phyloP scores from a whole-genome alignment of 2,888 invertebrate species.

The Ormyrus rosae region DNA sequence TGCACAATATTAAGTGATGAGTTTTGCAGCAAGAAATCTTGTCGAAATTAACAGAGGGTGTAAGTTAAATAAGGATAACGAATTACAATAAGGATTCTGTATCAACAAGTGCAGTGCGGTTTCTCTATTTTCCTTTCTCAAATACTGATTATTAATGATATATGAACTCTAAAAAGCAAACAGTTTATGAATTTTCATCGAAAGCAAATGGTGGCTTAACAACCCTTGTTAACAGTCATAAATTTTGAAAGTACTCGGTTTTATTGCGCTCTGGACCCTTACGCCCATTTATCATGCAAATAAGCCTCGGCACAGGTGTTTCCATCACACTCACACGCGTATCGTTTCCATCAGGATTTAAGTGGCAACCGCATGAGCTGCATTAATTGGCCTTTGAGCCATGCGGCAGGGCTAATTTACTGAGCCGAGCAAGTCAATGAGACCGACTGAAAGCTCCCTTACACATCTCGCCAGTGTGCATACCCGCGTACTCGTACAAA shows the following conservation, averaged over 20 bases:
- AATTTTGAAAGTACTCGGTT: neutral
- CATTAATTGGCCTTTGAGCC: conserved; percentile 43
- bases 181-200: no score
- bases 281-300: conserved; percentile 10
- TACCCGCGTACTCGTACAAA: neutral
- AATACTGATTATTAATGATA: no score
- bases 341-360: conserved; percentile 33
- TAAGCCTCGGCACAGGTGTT: neutral
- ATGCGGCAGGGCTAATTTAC: conserved; percentile 38
- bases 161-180: no score
- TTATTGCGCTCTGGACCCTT: neutral
- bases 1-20: no score
- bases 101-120: no score
- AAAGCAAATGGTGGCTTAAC: no score
- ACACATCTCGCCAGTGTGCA: neutral
- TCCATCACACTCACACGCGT: neutral
- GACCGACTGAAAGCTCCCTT: conserved; percentile 26
- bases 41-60: no score
- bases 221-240: no score
- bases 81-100: no score
- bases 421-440: conserved; percentile 36
- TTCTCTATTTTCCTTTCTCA: no score
- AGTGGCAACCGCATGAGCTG: conserved; percentile 36
- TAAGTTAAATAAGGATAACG: no score
- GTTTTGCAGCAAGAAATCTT: no score